Evolutionary conservation across 2,888 invertebrate species (phyloP), one percentile per base, ranked within the genome.

Genomic region (Cantharis rustica): DNA sequence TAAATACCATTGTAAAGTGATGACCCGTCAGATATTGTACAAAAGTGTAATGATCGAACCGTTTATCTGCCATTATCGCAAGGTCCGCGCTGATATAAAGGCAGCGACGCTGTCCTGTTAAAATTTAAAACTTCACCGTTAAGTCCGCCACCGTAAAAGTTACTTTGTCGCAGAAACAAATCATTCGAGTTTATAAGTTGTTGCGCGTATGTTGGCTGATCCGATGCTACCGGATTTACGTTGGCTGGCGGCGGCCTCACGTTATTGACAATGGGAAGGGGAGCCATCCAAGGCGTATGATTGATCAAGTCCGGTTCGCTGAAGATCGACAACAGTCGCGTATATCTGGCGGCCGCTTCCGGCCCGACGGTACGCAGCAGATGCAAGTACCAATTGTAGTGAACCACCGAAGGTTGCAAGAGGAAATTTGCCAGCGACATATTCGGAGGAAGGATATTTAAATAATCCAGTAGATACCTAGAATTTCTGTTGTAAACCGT

Each of bases 341-440:
- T 17, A 63, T 63, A 63, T 3, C 16, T 63, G 16, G 17, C 63
- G 1, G 16, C 63, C 2, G 90, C 90, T 71, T 91, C 91, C 61
- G 89, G 86, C 0, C 92, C 92, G 71, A 89, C 89, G 1, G 89
- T 89, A 75, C 91, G 90, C 27, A 90, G 83, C 23, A 92, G 85
- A 79, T 91, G 91, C 17, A 90, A 86, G 81, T 90, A 92, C 92
- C 92, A 92, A 61, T 84, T 79, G 73, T 86, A 86, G 69, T 87
- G 87, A 64, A 86, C 80, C 61, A 78, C 81, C 9, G 83, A 81
- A 0, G 91, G 89, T 79, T 91, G 90, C 76, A 89, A 86, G 1
- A 91, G 87, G 89, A 91, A 90, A 80, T 92, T 91, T 63, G 90
- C 90, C 75, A 91, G 87, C 63, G 89, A 90, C 85, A 91, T 89